These are phyloP conservation scores for Pitangus sulphuratus DNA, from an alignment of 2,797 vertebrate genomes.

Conservation along the genomic window DNA sequence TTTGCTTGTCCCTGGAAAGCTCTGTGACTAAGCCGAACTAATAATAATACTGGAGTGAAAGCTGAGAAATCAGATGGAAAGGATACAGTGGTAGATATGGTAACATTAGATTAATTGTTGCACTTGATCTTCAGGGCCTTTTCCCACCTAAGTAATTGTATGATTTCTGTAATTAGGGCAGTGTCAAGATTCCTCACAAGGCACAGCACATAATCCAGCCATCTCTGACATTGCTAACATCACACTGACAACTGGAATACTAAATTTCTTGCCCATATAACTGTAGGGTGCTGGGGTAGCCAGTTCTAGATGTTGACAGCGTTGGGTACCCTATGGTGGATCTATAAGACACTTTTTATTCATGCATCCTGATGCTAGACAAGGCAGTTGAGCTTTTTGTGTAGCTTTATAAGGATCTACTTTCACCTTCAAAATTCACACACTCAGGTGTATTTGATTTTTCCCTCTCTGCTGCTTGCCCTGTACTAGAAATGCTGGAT, in stretches of 20 bases:
- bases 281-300: not conserved
- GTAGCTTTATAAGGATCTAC: not conserved
- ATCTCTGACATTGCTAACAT: not conserved
- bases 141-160: not conserved
- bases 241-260: rapidly evolving
- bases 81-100: not conserved
- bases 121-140: not conserved
- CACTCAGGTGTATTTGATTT: not conserved
- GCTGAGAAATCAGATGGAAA: not conserved
- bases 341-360: not conserved
- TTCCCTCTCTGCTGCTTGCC: not conserved
- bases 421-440: not conserved
- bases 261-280: not conserved
- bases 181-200: not conserved
- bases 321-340: not conserved
- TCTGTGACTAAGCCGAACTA: slow-evolving; percentile 18
- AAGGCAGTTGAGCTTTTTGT: not conserved
- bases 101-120: not conserved
- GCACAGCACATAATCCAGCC: not conserved
- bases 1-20: not conserved
- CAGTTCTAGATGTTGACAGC: not conserved
- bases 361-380: not conserved
- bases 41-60: not conserved
- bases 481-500: not conserved
- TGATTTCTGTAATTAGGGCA: not conserved